Evolutionary conservation across 2,888 invertebrate genomes (phyloP).

Genomic region (Hydropsyche betteni): DNA sequence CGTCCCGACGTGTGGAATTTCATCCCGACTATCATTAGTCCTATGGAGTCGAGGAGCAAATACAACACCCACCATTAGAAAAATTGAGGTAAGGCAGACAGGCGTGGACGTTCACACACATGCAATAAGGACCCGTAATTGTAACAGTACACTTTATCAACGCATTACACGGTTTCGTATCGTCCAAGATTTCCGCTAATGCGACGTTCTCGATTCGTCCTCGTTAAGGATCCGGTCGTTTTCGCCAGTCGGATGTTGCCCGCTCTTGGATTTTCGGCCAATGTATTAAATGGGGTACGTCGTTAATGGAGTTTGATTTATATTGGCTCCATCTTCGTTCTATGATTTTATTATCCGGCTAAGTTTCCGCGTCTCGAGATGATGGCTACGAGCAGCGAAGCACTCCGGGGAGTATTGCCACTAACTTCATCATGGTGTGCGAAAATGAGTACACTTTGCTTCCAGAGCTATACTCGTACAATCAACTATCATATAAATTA

Average conservation of each 20-base stretch:
- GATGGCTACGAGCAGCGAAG: background rate
- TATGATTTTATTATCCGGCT: slow-evolving; percentile 34
- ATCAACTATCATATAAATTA: too few species aligned
- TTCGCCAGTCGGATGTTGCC: background rate
- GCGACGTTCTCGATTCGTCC: too few species aligned
- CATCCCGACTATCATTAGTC: slow-evolving; percentile 28
- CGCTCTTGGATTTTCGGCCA: slow-evolving; percentile 4
- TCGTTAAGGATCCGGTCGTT: too few species aligned
- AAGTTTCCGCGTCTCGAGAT: slow-evolving; percentile 28
- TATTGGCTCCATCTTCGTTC: slow-evolving; percentile 35
- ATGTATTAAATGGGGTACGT: slow-evolving; percentile 10
- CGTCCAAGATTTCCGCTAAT: too few species aligned
- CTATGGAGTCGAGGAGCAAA: background rate
- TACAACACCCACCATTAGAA: slow-evolving; percentile 27
- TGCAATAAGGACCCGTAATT: background rate
- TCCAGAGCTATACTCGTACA: background rate
- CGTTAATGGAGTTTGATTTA: slow-evolving; percentile 35
- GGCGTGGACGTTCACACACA: too few species aligned
- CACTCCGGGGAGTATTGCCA: slow-evolving; percentile 30
- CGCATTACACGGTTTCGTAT: background rate
- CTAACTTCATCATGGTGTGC: slow-evolving; percentile 34
- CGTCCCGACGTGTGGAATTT: slow-evolving; percentile 21
- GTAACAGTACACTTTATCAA: slow-evolving; percentile 23
- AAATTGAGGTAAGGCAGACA: slow-evolving; percentile 29
- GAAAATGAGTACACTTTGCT: slow-evolving; percentile 10